Conservation (phyloP, 2,888 invertebrate genomes). For the Lapara coniferarum region DNA sequence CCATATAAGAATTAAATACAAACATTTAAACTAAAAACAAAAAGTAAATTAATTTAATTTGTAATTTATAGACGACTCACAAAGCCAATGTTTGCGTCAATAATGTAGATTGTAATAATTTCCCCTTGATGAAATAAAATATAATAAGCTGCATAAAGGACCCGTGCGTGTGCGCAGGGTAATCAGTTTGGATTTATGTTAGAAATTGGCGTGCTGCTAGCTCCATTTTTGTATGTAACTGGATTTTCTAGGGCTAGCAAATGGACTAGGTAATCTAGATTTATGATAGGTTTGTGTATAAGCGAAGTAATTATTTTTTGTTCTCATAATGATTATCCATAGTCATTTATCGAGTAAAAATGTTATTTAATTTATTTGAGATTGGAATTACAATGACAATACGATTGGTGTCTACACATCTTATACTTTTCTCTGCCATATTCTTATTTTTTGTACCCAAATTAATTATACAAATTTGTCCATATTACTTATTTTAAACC, state of each 20-base stretch:
- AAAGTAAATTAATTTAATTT: not conserved
- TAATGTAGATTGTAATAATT: conserved; percentile 56
- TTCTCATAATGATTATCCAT: too few relatives aligned
- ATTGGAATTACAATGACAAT: too few relatives aligned
- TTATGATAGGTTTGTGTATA: too few relatives aligned
- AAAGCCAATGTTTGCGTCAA: conserved; percentile 39
- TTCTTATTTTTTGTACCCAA: too few relatives aligned
- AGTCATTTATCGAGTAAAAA: too few relatives aligned
- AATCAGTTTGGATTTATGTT: conserved; percentile 58
- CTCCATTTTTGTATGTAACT: conserved; percentile 64
- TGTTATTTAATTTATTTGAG: too few relatives aligned
- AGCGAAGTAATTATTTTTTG: too few relatives aligned
- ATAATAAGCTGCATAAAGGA: conserved; percentile 36
- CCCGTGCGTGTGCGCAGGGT: conserved; percentile 60
- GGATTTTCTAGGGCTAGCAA: conserved; percentile 50
- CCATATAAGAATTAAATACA: not conserved
- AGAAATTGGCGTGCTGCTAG: conserved; percentile 59
- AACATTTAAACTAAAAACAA: not conserved
- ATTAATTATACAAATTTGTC: too few relatives aligned
- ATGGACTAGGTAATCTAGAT: not conserved
- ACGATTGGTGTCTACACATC: too few relatives aligned
- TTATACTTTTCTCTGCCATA: too few relatives aligned
- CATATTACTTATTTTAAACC: not conserved
- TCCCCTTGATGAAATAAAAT: conserved; percentile 64
- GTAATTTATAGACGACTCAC: not conserved